Conservation (phyloP, 2,888 invertebrate species). For the Agriopis marginaria region DNA sequence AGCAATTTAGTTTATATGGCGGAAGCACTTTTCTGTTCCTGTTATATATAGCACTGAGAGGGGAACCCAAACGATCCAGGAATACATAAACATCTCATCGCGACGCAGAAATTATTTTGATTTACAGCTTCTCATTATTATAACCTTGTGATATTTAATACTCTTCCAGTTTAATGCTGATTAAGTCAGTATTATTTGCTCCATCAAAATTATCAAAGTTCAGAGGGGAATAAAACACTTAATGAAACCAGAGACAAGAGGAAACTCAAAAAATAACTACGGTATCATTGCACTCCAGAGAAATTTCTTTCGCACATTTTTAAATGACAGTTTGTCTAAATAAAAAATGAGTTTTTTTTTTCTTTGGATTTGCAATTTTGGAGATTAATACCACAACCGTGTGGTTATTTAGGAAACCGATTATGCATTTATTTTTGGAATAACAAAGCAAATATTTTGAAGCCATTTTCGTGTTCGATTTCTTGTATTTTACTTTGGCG, state of each 20-base stretch:
- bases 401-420: no score
- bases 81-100: slow-evolving; percentile 64
- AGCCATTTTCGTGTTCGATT: no score
- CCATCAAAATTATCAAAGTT: background rate
- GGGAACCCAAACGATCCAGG: slow-evolving; percentile 49
- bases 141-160: slow-evolving; percentile 33
- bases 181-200: slow-evolving; percentile 9
- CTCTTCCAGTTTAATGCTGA: background rate
- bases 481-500: no score
- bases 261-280: background rate
- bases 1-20: slow-evolving; percentile 57
- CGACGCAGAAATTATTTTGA: slow-evolving; percentile 34
- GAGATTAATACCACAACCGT: no score
- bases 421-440: no score
- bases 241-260: background rate
- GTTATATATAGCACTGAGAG: slow-evolving; percentile 49
- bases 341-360: no score
- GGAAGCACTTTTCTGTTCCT: slow-evolving; percentile 78
- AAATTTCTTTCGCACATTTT: no score
- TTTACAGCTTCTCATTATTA: slow-evolving; percentile 33
- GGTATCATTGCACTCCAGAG: no score
- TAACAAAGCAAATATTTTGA: no score
- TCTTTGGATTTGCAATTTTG: no score
- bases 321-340: no score
- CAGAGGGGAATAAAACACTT: background rate